These are phyloP conservation scores for Anableps anableps DNA, from an alignment of 2,797 vertebrate genomes.

Conservation along the genomic window DNA sequence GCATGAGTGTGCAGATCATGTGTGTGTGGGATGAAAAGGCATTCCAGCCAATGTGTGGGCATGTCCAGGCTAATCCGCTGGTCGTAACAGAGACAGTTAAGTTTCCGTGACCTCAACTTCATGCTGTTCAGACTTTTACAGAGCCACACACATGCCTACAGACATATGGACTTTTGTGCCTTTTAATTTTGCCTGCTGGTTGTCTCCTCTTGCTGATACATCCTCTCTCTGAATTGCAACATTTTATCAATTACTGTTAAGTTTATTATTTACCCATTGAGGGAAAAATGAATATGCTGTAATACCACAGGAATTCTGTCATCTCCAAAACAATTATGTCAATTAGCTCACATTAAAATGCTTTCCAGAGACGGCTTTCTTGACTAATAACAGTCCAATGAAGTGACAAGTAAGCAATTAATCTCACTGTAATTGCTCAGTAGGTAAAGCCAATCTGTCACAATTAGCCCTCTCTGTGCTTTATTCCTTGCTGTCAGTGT, in stretches of 20 bases:
- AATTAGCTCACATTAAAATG: conserved; percentile 71
- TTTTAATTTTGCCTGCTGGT: conserved; percentile 24
- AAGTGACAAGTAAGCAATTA: conserved; percentile 74
- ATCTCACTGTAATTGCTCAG: conserved; percentile 73
- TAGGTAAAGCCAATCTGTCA: conserved; percentile 64
- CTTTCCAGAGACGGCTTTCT: conserved; percentile 65
- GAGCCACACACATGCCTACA: conserved; percentile 18
- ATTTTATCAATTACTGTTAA: conserved; percentile 64
- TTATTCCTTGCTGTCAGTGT: conserved; percentile 24
- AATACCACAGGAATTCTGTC: conserved; percentile 66
- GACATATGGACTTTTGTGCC: conserved; percentile 11
- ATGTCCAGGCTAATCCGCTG: conserved; percentile 69
- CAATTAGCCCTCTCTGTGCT: conserved; percentile 21
- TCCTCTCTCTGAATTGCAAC: conserved; percentile 35
- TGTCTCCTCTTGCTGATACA: conserved; percentile 34
- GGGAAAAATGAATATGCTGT: conserved; percentile 50
- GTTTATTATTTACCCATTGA: conserved; percentile 62
- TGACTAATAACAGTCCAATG: conserved; percentile 69
- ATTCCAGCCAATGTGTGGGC: conserved; percentile 65
- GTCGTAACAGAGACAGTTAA: conserved; percentile 63
- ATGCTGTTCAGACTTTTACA: conserved; percentile 57
- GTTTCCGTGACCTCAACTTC: conserved; percentile 77
- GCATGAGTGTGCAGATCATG: conserved; percentile 19
- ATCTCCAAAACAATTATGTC: conserved; percentile 68
- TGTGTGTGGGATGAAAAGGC: conserved; percentile 54